Evolutionary conservation across 2,113 vertebrate species (phyloP).

Genomic region (Gasterosteus nipponicus): DNA sequence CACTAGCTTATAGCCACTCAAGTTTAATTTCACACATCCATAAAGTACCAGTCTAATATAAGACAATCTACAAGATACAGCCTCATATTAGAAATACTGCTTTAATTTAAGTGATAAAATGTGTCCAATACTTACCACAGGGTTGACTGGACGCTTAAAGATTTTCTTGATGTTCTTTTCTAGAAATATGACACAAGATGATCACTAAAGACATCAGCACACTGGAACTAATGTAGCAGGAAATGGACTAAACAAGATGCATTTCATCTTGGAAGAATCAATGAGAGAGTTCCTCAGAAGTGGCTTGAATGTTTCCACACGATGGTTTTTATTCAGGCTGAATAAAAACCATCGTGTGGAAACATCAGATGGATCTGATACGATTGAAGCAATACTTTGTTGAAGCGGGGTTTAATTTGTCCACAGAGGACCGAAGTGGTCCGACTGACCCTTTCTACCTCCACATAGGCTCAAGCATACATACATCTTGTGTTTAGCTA

Average conservation of each 20-base stretch:
- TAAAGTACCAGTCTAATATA: not conserved
- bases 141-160: conserved; percentile 44
- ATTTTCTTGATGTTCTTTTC: conserved; percentile 66
- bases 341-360: no score
- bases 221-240: not conserved
- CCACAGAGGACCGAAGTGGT: not conserved
- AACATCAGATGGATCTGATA: not conserved
- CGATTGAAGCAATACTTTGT: not conserved
- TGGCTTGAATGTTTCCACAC: conserved; percentile 17
- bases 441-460: not conserved
- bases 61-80: not conserved
- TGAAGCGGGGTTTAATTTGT: not conserved
- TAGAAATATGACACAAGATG: conserved; percentile 57
- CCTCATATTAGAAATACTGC: not conserved
- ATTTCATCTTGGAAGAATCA: not conserved
- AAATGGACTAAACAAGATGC: conserved; percentile 16
- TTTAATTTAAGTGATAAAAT: conserved; percentile 1
- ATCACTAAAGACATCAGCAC: conserved; percentile 5
- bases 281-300: not conserved
- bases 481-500: not conserved
- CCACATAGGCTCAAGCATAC: not conserved
- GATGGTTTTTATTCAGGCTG: conserved; percentile 5
- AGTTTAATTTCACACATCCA: not conserved
- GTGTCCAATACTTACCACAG: conserved; percentile 63
- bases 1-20: not conserved